A percentile compares a stretch with the other conserved stretches of the same genome.
phyloP scores from a whole-genome alignment of 2,113 vertebrate species.

The Aphelocoma coerulescens region DNA sequence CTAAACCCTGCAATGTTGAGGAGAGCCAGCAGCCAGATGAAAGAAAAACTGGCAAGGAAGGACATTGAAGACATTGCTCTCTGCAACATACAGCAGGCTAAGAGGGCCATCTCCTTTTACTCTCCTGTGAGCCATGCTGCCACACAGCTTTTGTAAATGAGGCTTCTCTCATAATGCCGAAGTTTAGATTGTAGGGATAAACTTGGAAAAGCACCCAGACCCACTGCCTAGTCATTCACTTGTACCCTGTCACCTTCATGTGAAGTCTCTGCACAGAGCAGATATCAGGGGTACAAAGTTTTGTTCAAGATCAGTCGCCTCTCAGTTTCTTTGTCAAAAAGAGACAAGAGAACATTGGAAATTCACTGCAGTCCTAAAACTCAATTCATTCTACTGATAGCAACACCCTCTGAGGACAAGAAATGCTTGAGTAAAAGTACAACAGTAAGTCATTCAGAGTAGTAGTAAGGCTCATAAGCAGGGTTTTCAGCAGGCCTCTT shows the following conservation, averaged over 20 bases:
- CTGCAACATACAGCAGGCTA: not conserved
- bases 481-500: not conserved
- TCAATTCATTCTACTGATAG: accelerated
- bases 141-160: not conserved
- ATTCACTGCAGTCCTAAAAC: not conserved
- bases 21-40: not conserved
- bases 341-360: not conserved
- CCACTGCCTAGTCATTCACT: not conserved
- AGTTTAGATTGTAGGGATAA: not conserved
- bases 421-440: not conserved
- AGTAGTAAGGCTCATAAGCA: not conserved
- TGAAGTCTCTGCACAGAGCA: not conserved
- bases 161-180: not conserved
- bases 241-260: accelerated
- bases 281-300: not conserved
- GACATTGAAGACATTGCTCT: accelerated
- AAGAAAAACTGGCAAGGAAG: not conserved
- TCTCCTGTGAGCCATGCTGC: not conserved
- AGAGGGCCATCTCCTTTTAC: not conserved
- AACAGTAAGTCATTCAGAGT: not conserved
- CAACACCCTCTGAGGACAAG: not conserved
- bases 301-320: not conserved
- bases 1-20: accelerated
- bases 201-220: not conserved
- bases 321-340: not conserved